phyloP scores from a whole-genome alignment of 2,113 vertebrate genomes.

The Oncorhynchus masou region DNA sequence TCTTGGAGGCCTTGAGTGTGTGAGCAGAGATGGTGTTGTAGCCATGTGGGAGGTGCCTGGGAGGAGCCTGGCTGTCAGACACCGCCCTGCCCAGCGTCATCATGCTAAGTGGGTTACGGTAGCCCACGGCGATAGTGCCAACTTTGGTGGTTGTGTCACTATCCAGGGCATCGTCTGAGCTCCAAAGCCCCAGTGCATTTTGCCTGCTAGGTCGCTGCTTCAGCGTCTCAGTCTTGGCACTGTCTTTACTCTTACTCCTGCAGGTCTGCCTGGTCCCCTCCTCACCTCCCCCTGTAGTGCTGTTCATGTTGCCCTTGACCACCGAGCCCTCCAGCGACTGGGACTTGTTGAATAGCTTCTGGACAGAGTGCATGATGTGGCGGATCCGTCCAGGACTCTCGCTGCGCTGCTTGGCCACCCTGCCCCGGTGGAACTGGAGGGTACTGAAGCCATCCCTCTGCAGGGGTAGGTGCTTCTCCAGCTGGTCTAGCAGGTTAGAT shows the following conservation, averaged over 20 bases:
- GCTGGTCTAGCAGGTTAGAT: slow-evolving; percentile 93
- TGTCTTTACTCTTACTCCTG: slow-evolving; percentile 96
- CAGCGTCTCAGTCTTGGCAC: slow-evolving; percentile 86
- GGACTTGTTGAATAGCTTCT: slow-evolving; percentile 90
- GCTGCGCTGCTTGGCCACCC: slow-evolving; percentile 87
- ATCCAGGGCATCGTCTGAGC: slow-evolving; percentile 89
- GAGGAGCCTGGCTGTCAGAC: slow-evolving; percentile 70
- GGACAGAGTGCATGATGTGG: slow-evolving; percentile 95
- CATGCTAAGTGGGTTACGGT: slow-evolving; percentile 88
- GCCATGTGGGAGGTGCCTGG: slow-evolving; percentile 88
- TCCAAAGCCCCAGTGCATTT: slow-evolving; percentile 82
- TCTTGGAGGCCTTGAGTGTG: slow-evolving; percentile 89
- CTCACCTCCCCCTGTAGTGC: slow-evolving; percentile 66
- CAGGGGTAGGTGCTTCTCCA: slow-evolving; percentile 94
- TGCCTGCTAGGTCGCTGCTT: slow-evolving; percentile 88
- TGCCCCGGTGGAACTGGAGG: slow-evolving; percentile 88
- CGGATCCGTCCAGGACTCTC: slow-evolving; percentile 97
- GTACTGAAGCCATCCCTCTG: slow-evolving; percentile 97
- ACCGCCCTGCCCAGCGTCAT: slow-evolving; percentile 86
- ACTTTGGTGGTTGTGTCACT: slow-evolving; percentile 81
- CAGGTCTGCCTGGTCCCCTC: slow-evolving; percentile 80
- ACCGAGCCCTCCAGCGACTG: slow-evolving; percentile 85
- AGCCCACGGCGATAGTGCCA: slow-evolving; percentile 69
- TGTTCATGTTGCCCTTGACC: slow-evolving; percentile 82
- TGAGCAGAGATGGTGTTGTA: slow-evolving; percentile 78